phyloP scores from a whole-genome alignment of 2,113 vertebrate genomes.

The Etheostoma cragini region DNA sequence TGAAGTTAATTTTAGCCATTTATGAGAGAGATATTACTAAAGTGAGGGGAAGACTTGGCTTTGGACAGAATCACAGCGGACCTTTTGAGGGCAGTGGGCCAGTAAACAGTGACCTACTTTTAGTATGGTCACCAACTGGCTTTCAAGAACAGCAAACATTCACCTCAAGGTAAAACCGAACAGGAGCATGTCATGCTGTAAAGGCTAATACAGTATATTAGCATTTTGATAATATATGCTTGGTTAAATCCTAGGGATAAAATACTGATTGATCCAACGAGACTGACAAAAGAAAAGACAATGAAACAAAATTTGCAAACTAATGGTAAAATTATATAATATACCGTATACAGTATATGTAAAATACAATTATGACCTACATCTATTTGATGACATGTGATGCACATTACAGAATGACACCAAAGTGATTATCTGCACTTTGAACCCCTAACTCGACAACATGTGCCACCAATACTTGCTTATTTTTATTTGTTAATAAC shows the following conservation, averaged over 20 bases:
- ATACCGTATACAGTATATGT: neutral
- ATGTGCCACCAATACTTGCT: neutral
- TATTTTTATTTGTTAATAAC: neutral
- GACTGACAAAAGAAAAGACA: neutral
- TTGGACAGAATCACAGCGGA: conserved; percentile 17
- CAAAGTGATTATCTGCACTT: neutral
- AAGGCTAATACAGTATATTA: neutral
- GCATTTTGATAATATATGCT: neutral
- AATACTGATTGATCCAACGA: neutral
- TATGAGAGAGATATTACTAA: conserved; percentile 46
- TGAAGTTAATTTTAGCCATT: conserved; percentile 48
- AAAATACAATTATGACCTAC: neutral
- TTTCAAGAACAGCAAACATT: neutral
- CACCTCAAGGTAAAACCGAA: conserved; percentile 5
- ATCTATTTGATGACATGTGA: neutral
- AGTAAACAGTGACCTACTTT: conserved; percentile 11
- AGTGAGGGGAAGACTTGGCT: conserved; percentile 9
- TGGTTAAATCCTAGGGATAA: neutral
- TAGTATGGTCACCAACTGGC: conserved; percentile 30
- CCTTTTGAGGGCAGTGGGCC: conserved; percentile 14
- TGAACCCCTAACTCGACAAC: neutral
- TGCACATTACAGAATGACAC: neutral
- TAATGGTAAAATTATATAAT: too few relatives aligned
- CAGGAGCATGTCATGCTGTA: neutral
- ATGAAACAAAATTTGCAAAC: neutral